phyloP scores from a whole-genome alignment of 2,797 vertebrate genomes.

The Gambelia wislizenii region DNA sequence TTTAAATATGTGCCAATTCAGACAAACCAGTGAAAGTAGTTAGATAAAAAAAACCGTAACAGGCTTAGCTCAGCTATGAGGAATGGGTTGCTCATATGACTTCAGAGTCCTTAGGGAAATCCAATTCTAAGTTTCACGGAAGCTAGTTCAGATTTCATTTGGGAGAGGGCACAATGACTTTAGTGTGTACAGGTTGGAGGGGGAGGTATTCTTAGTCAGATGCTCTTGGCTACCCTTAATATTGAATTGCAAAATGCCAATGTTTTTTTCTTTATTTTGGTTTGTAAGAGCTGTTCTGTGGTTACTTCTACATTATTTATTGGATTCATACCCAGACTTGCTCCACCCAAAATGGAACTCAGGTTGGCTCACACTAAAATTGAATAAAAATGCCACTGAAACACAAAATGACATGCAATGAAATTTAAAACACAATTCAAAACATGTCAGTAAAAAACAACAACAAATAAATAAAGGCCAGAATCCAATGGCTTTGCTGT shows the following conservation, averaged over 20 bases:
- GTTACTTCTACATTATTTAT: not conserved
- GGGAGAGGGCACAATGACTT: not conserved
- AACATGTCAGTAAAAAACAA: not conserved
- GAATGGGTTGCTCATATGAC: slow-evolving; percentile 31
- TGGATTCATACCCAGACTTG: too few species aligned
- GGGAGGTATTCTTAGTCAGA: not conserved
- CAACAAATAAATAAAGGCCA: too few species aligned
- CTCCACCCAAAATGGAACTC: not conserved
- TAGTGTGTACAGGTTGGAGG: not conserved
- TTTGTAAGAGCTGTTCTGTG: not conserved
- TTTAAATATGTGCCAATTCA: slow-evolving; percentile 60
- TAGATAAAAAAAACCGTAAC: slow-evolving; percentile 57
- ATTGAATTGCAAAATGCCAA: not conserved
- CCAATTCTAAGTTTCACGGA: slow-evolving; percentile 7
- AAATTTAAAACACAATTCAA: not conserved
- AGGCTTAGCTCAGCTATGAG: slow-evolving; percentile 39
- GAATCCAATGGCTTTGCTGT: too few species aligned
- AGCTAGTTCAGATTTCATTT: not conserved
- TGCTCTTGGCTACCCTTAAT: not conserved
- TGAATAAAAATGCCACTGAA: not conserved
- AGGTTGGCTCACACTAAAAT: not conserved
- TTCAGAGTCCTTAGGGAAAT: slow-evolving; percentile 20
- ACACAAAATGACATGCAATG: not conserved
- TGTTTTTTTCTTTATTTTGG: too few species aligned
- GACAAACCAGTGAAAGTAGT: slow-evolving; percentile 55